Base-by-base conservation (phyloP, 2,797 vertebrate genomes). In the Poliocrania exsul region DNA sequence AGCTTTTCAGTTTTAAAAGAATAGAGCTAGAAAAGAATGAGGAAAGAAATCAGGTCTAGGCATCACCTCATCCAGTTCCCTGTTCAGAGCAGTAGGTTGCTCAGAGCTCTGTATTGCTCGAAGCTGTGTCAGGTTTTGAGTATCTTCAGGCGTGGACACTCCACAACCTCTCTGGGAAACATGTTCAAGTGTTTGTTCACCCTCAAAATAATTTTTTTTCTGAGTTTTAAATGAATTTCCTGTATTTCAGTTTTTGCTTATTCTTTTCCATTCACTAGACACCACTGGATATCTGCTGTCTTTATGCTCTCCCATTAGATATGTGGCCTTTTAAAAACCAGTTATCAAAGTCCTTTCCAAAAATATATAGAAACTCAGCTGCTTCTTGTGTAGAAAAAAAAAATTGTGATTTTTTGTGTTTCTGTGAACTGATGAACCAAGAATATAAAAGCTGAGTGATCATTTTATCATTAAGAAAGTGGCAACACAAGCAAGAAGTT, bases 1-100 rank as follows among this genome's bases (percentile, higher is more conserved):
- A 33, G 16, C 35, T 72, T n/a, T 77, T 67, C 38, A 26, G 11
- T 38, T 72, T 53, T 54, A 44, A 58, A 90, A 40, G 14, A 57
- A 25, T 2, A 75, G 10, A 67, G 8, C 6, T 49, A 53, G 33
- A 66, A 65, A 86, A 62, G 24, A 67, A 62, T 11, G 54, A 80
- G 12, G 12, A 26, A 53, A 18, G 15, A 72, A 72, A 16, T 33
- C 13, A 53, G 3, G n/a, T 67, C 38, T 24, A 18, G 35, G 51
- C 24, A 20, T 47, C 3, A 0, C 9, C 7, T 75, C 4, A 1
- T 44, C 28, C 25, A 26, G 15, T 53, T 11, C 20, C 2, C 29
- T 70, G 20, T 10, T 33, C 29, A 65, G 64, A 44, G 25, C 11
- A 50, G 26, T 15, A 65, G 28, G 19, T 56, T 50, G 14, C 16